Evolutionary conservation across 2,797 vertebrate genomes (phyloP).

Genomic region (Lacerta agilis): DNA sequence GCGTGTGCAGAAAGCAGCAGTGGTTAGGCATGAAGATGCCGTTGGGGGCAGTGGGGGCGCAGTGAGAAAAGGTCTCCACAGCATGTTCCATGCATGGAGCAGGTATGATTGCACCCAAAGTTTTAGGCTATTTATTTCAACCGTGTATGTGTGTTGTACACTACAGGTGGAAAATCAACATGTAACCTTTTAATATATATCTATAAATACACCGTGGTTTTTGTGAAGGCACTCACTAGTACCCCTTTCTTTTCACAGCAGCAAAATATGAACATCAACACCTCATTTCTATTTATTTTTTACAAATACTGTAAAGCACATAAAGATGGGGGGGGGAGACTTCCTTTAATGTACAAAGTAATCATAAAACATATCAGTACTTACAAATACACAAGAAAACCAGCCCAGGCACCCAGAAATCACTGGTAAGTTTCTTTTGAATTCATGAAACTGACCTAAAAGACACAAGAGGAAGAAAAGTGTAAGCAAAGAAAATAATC

Average conservation of each 20-base stretch:
- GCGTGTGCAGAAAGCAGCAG: not conserved
- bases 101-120: not conserved
- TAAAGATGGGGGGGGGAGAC: not conserved
- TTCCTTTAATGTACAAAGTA: conserved; percentile 40
- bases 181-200: not conserved
- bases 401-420: conserved; percentile 94
- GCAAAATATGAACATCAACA: too few species aligned
- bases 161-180: not conserved
- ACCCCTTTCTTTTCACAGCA: too few species aligned
- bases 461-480: conserved; percentile 57
- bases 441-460: conserved; percentile 98
- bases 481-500: conserved; percentile 51
- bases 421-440: conserved; percentile 92
- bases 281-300: too few species aligned
- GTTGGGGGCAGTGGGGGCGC: too few species aligned
- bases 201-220: not conserved
- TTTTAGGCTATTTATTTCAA: not conserved
- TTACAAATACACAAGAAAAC: conserved; percentile 95
- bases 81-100: not conserved
- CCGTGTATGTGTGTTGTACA: not conserved
- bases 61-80: not conserved
- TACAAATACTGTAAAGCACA: too few species aligned
- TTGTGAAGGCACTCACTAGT: too few species aligned
- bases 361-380: conserved; percentile 77
- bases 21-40: not conserved